A percentile compares a stretch with the other conserved stretches of the same genome.
Evolutionary conservation across 2,888 invertebrate species (phyloP).

Genomic region (Caenorhabditis sp.): DNA sequence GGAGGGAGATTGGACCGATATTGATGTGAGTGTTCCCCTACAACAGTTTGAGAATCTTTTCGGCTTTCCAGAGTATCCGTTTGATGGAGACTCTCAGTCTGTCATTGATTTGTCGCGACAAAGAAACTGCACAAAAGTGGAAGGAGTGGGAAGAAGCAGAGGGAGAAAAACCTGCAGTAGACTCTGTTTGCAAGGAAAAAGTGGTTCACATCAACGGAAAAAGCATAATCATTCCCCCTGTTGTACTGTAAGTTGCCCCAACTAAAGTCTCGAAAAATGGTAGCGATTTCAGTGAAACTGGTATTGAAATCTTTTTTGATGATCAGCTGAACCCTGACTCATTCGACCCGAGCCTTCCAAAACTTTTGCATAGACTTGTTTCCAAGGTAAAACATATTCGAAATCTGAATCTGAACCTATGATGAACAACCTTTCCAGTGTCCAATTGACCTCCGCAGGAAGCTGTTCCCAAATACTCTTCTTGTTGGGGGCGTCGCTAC

Average conservation of each 20-base stretch:
- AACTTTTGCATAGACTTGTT: slow-evolving; percentile 33
- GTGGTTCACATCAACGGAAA: slow-evolving; percentile 16
- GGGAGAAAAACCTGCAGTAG: slow-evolving; percentile 30
- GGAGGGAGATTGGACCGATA: slow-evolving; percentile 59
- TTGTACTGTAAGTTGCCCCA: slow-evolving; percentile 49
- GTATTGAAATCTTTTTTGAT: slow-evolving; percentile 55
- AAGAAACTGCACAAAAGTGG: slow-evolving; percentile 41
- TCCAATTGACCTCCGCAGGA: slow-evolving; percentile 90
- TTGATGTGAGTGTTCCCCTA: slow-evolving; percentile 36
- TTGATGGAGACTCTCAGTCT: slow-evolving; percentile 53
- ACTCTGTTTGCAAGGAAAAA: slow-evolving; percentile 36
- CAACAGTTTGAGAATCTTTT: background rate
- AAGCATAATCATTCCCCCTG: slow-evolving; percentile 37
- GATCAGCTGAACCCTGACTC: slow-evolving; percentile 40
- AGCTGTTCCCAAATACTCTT: slow-evolving; percentile 91
- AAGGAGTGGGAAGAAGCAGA: slow-evolving; percentile 37
- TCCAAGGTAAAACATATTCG: slow-evolving; percentile 23
- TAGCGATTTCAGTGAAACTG: slow-evolving; percentile 48
- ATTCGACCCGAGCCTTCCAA: slow-evolving; percentile 51
- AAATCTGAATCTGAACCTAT: background rate
- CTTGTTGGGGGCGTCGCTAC: slow-evolving; percentile 92
- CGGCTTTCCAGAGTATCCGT: too few species aligned
- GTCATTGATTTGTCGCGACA: slow-evolving; percentile 42
- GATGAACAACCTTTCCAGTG: slow-evolving; percentile 85
- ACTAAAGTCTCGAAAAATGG: background rate